Base-by-base conservation (phyloP, 2,797 vertebrate species). In the Catostomus latipinnis region DNA sequence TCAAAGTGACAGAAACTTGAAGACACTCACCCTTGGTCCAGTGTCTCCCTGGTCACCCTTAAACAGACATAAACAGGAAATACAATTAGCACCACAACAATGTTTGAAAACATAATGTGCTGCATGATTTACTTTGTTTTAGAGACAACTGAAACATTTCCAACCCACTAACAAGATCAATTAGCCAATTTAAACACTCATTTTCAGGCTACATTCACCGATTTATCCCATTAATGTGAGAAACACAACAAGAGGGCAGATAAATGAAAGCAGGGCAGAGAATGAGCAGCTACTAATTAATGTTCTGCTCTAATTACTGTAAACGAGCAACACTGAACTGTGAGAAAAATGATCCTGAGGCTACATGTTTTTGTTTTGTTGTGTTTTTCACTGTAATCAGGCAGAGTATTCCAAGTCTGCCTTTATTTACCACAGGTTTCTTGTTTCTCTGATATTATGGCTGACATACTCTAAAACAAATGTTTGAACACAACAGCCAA, bases 11-110 rank as follows among this genome's bases (percentile, higher is more conserved):
- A 54, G 12, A 43, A 48, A 8, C 22, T 12, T 34, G 50, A 5
- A 18, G 13, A 8, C 45, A 76, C 84, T 86, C 60, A 86, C 84
- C 82, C 84, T 54, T 46, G 84, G 84, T 5, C 84, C 84, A 18
- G 74, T 74, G 61, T 86, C 84, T 76, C 84, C 84, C 65, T 86
- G 84, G 43, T 86, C 84, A 62, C 84, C 84, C 84, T 85, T 16
- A 11, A 58, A 71, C 62, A 72, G 53, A 81, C 67, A 73, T 8
- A 52, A 16, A 79, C 1, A 22, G 61, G 16, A 22, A 48, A 76
- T 72, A 8, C 6, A 56, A 79, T 79, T 63, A 79, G 43, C 6
- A 49, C 57, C 13, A 43, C 12, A 49, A 10, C 5, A 46, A 58
- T 58, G 56, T 16, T 58, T 52, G 1, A 1, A 8, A 8, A 14